Conservation (phyloP, 1,140 invertebrate species). For the Lutraria rhynchaena region DNA sequence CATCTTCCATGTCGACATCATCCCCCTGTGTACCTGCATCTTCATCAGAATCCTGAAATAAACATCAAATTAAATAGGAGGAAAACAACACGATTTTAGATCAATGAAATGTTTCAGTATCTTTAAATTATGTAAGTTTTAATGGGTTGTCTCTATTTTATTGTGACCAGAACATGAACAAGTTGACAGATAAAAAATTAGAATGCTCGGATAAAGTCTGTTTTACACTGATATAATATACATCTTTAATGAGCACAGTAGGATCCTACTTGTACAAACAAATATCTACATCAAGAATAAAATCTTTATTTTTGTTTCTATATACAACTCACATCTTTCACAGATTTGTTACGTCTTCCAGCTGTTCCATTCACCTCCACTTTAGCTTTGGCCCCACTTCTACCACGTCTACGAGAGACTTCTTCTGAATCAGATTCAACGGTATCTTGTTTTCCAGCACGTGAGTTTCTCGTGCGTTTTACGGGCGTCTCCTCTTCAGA, state of each 20-base stretch:
- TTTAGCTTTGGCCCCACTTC: slow-evolving; percentile 25
- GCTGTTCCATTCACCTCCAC: slow-evolving; percentile 33
- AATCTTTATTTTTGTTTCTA: too few species aligned
- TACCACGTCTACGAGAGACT: slow-evolving; percentile 14
- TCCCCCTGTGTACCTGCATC: slow-evolving; percentile 37
- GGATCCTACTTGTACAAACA: too few species aligned
- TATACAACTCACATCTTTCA: slow-evolving; percentile 41
- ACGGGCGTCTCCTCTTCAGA: slow-evolving; percentile 29
- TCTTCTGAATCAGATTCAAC: slow-evolving; percentile 34
- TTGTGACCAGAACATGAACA: too few species aligned
- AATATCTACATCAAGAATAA: too few species aligned
- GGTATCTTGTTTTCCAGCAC: slow-evolving; percentile 5
- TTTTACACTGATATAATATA: too few species aligned
- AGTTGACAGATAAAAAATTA: too few species aligned
- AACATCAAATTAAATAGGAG: background rate
- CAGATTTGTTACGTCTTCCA: slow-evolving; percentile 13
- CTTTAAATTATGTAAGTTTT: too few species aligned
- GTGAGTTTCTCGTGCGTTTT: slow-evolving; percentile 36
- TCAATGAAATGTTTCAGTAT: too few species aligned
- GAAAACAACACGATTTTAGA: background rate
- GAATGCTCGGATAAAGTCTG: too few species aligned
- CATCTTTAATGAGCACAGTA: too few species aligned
- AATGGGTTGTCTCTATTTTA: too few species aligned
- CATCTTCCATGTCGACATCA: background rate
- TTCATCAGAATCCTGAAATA: slow-evolving; percentile 42